Base-by-base conservation (phyloP, 2,113 vertebrate species). In the Embiotoca jacksoni region DNA sequence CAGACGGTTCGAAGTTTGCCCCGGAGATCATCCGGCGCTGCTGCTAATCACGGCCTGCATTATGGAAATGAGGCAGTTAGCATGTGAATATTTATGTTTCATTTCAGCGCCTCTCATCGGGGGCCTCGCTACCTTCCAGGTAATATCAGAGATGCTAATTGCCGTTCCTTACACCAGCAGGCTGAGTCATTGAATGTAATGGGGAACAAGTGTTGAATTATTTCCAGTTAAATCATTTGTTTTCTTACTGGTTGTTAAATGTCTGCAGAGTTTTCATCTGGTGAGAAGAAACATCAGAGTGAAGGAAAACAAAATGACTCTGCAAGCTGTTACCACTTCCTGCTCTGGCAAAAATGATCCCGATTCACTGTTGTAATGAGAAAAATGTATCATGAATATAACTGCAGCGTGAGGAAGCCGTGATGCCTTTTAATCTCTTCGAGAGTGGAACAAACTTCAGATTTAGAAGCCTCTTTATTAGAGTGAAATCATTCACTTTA, bases 1-100 rank as follows among this genome's bases (percentile, higher is more conserved):
- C 46, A 65, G 55, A 30, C 30, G 2, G 54, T 84, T 67, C 46
- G 30, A 50, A 73, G 46, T 44, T 71, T 15, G 68, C 41, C 72
- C 76, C 60, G 23, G 23, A 23, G 23, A 23, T 23, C 23, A 23
- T 23, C 30, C 13, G 16, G 77, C 79, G 64, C 71, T 10, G 0
- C 23, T 23, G 78, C 75, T 83, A 82, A 86, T 85, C 63, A 70
- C 59, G 31, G 54, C n/a, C 71, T 36, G 44, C 56, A 16, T 87
- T 74, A 83, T 86, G 85, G 30, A 88, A 83, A 91, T 83, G 30
- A 81, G 55, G 72, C 49, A 63, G 64, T 80, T 65, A 53, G 47
- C 0, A 37, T 2, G 11, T 39, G 61, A 65, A 75, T 75, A 75
- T 79, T 85, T 68, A 49, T 68, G 57, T 69, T 86, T 70, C 31